Evolutionary conservation across 2,113 vertebrate species (phyloP).

Genomic region (Mellivora capensis): DNA sequence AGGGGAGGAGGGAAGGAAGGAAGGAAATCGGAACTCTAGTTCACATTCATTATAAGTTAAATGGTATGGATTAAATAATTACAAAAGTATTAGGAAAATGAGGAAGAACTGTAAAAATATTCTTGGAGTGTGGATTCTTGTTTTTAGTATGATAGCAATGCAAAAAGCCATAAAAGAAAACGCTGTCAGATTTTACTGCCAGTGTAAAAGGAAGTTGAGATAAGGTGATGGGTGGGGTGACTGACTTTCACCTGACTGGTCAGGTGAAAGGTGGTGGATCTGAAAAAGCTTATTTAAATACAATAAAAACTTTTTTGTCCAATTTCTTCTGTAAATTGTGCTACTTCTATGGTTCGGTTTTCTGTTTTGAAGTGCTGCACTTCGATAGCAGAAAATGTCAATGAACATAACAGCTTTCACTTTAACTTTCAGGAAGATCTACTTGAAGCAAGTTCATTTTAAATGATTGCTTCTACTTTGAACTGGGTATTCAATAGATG

Average conservation of each 20-base stretch:
- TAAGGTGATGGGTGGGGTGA: background rate
- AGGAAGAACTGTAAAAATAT: constrained; percentile 15
- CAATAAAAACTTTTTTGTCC: background rate
- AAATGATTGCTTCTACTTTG: constrained; percentile 9
- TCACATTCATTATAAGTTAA: background rate
- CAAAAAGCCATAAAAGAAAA: background rate
- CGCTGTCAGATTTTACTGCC: background rate
- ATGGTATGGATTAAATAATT: background rate
- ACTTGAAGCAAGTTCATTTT: background rate
- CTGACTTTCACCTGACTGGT: background rate
- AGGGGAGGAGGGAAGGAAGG: background rate
- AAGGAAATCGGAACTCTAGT: background rate
- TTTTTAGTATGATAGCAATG: background rate
- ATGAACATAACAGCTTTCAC: background rate
- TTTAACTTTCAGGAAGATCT: constrained; percentile 8
- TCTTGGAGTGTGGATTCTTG: background rate
- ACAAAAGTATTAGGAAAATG: background rate
- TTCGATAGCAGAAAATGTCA: constrained; percentile 15
- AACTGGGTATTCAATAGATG: background rate
- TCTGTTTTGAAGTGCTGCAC: background rate
- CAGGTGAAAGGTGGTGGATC: background rate
- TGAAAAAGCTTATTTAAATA: constrained; percentile 5
- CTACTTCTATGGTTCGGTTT: background rate
- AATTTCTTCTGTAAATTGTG: background rate
- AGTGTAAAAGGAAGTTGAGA: background rate